Conservation (phyloP, 2,113 vertebrate species). For the Megatriorchis doriae region DNA sequence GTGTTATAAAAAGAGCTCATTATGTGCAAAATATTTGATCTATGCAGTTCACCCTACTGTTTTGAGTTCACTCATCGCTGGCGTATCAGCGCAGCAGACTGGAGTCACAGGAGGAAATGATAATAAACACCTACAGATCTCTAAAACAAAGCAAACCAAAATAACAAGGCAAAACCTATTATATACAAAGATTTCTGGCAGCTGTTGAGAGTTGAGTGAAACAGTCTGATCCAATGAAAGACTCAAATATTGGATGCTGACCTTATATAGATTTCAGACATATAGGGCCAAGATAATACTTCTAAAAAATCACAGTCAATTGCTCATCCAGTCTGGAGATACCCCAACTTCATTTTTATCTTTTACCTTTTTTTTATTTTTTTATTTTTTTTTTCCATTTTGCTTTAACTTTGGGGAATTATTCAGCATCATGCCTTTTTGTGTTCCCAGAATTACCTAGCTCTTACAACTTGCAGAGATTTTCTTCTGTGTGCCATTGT, state of each 20-base stretch:
- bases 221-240: background rate
- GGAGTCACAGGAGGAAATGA: background rate
- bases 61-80: background rate
- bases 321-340: background rate
- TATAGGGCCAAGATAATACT: background rate
- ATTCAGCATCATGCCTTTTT: background rate
- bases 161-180: background rate
- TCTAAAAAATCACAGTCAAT: background rate
- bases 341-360: background rate
- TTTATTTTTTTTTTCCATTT: background rate
- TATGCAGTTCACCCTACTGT: background rate
- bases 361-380: accelerated
- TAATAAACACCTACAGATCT: background rate
- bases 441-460: background rate
- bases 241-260: background rate
- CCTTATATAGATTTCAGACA: background rate
- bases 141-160: background rate
- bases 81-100: background rate
- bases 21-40: background rate
- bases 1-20: background rate
- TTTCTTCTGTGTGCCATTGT: background rate
- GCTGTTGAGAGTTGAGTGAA: background rate
- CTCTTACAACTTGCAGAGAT: background rate
- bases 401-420: background rate
- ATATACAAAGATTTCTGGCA: background rate